Conservation (phyloP, 2,888 invertebrate genomes). For the Leistus spinibarbis region DNA sequence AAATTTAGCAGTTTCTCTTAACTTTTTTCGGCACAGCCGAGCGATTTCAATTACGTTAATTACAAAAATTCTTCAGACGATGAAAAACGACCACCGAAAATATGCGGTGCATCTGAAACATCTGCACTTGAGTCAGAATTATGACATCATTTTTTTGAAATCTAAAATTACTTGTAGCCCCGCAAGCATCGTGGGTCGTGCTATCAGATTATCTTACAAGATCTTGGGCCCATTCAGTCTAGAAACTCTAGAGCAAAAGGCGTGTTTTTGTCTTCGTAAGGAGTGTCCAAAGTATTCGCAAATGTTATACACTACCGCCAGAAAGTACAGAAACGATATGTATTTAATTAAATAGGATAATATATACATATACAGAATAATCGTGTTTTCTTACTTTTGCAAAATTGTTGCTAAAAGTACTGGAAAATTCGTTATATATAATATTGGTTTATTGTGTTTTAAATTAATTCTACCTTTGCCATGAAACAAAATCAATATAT, state of each 20-base stretch:
- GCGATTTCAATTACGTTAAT: slow-evolving; percentile 21
- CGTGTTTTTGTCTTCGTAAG: background rate
- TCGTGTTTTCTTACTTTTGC: no score
- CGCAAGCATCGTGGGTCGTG: background rate
- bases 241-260: background rate
- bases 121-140: slow-evolving; percentile 20
- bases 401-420: no score
- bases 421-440: no score
- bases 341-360: no score
- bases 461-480: no score
- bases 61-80: slow-evolving; percentile 22
- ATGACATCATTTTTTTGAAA: slow-evolving; percentile 27
- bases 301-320: no score
- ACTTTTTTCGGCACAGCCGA: background rate
- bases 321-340: no score
- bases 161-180: slow-evolving; percentile 11
- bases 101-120: slow-evolving; percentile 24
- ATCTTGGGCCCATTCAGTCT: background rate
- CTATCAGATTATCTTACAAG: background rate
- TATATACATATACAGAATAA: no score
- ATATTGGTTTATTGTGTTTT: no score
- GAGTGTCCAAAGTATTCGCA: background rate
- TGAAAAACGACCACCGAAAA: slow-evolving; percentile 2
- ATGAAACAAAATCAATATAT: no score
- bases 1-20: slow-evolving; percentile 24